Percentiles rank a stretch among this genome's conserved stretches.
These are phyloP conservation scores for Callithrix jacchus DNA, from an alignment of 2,113 vertebrate genomes.

Conservation along the genomic window DNA sequence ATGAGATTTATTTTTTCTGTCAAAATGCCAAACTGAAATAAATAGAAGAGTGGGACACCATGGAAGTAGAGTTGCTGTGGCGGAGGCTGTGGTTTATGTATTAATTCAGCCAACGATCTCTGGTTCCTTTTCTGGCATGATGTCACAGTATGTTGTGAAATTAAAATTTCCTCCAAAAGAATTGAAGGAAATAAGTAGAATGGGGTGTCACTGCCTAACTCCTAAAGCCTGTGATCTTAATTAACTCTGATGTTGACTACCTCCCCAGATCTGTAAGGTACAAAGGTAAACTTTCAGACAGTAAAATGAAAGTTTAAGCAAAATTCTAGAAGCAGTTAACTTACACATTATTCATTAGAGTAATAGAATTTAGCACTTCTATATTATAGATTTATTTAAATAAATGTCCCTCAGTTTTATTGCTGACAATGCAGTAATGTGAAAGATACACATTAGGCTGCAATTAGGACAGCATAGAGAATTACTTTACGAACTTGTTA, in stretches of 20 bases:
- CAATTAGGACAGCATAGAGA: not conserved
- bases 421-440: not conserved
- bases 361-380: not conserved
- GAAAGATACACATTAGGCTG: not conserved
- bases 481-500: not conserved
- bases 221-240: slow-evolving; percentile 67
- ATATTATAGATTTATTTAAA: slow-evolving; percentile 12
- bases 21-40: slow-evolving; percentile 58
- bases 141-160: slow-evolving; percentile 52
- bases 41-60: not conserved
- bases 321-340: slow-evolving; percentile 17
- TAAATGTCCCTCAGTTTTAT: not conserved
- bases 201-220: slow-evolving; percentile 53
- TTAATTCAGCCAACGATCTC: slow-evolving; percentile 1
- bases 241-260: slow-evolving; percentile 53
- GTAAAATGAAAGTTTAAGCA: slow-evolving; percentile 4
- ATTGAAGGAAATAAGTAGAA: slow-evolving; percentile 75
- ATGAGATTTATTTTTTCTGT: slow-evolving; percentile 47
- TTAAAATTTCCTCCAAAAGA: slow-evolving; percentile 73
- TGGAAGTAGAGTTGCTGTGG: not conserved
- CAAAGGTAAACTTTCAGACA: slow-evolving; percentile 26
- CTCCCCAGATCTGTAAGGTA: not conserved
- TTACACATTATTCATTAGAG: slow-evolving; percentile 26
- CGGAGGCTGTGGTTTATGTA: not conserved
- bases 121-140: slow-evolving; percentile 57